Evolutionary conservation across 2,888 invertebrate genomes (phyloP).

Genomic region (Melinaea marsaeus): DNA sequence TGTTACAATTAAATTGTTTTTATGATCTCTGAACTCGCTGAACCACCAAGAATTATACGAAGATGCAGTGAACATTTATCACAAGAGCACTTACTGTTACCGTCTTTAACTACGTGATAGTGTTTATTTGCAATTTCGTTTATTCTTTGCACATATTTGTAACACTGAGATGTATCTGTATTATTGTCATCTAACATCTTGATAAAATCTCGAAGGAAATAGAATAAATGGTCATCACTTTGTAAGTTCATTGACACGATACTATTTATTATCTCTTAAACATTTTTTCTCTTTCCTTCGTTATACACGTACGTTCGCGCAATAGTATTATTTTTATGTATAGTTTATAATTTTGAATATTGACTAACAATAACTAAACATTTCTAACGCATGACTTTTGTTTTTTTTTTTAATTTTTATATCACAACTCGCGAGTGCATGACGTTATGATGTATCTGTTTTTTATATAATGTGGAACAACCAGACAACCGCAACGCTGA

Average conservation of each 20-base stretch:
- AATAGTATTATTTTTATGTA: conserved; percentile 38
- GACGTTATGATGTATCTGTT: conserved; percentile 52
- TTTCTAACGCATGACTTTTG: conserved; percentile 72
- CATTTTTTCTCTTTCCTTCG: conserved; percentile 66
- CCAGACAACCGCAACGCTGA: conserved; percentile 50
- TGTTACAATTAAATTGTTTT: conserved; percentile 48
- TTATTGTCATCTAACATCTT: conserved; percentile 38
- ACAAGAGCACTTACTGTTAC: conserved; percentile 33
- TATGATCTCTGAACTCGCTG: conserved; percentile 20
- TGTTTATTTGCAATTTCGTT: conserved; percentile 56
- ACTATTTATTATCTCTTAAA: conserved; percentile 42
- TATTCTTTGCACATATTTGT: conserved; percentile 49
- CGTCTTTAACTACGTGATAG: conserved; percentile 49
- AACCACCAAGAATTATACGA: conserved; percentile 45
- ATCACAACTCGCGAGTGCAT: conserved; percentile 73
- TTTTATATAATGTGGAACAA: conserved; percentile 24
- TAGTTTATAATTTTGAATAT: conserved; percentile 60
- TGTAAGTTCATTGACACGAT: conserved; percentile 54
- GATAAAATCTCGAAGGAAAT: conserved; percentile 59
- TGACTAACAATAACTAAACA: conserved; percentile 75
- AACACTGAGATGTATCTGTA: conserved; percentile 41
- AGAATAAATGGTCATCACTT: conserved; percentile 58
- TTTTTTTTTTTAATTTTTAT: conserved; percentile 50
- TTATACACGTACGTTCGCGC: conserved; percentile 52
- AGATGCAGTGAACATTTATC: conserved; percentile 58